These are phyloP conservation scores for Apeltes quadracus DNA, from an alignment of 2,113 vertebrate species.

Conservation along the genomic window DNA sequence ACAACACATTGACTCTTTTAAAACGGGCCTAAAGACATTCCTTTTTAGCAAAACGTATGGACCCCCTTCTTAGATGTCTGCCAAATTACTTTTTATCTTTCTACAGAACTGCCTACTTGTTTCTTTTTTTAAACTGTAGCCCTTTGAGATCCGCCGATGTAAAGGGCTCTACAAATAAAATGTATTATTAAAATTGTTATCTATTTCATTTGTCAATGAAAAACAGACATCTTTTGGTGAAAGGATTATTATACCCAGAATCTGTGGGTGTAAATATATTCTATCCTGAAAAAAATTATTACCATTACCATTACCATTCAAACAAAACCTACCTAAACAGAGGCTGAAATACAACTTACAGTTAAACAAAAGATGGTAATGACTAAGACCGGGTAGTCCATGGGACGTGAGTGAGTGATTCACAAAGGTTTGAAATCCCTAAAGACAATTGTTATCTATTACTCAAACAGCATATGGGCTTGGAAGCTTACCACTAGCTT, in stretches of 20 bases:
- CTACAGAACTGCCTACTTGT: too few relatives aligned
- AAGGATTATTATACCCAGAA: conserved; percentile 6
- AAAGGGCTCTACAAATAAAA: too few relatives aligned
- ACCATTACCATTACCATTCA: too few relatives aligned
- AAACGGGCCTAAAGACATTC: too few relatives aligned
- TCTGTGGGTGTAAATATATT: not conserved
- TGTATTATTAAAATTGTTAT: too few relatives aligned
- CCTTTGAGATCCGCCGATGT: too few relatives aligned
- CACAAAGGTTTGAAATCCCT: conserved; percentile 71
- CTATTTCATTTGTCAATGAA: conserved; percentile 24
- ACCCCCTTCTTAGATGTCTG: too few relatives aligned
- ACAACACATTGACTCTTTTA: too few relatives aligned
- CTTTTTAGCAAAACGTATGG: too few relatives aligned
- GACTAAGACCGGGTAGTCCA: conserved; percentile 28
- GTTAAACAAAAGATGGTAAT: conserved; percentile 40
- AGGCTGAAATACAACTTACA: conserved; percentile 15
- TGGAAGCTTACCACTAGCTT: conserved; percentile 45
- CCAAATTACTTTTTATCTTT: too few relatives aligned
- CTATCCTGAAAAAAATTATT: too few relatives aligned
- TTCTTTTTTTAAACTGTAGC: too few relatives aligned
- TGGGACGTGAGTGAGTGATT: conserved; percentile 35
- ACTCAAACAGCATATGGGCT: conserved; percentile 57
- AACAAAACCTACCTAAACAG: conserved; percentile 12
- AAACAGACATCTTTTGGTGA: conserved; percentile 22
- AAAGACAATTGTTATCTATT: conserved; percentile 73